Evolutionary conservation across 2,888 invertebrate genomes (phyloP).

Genomic region (Drosophila mayaguana): DNA sequence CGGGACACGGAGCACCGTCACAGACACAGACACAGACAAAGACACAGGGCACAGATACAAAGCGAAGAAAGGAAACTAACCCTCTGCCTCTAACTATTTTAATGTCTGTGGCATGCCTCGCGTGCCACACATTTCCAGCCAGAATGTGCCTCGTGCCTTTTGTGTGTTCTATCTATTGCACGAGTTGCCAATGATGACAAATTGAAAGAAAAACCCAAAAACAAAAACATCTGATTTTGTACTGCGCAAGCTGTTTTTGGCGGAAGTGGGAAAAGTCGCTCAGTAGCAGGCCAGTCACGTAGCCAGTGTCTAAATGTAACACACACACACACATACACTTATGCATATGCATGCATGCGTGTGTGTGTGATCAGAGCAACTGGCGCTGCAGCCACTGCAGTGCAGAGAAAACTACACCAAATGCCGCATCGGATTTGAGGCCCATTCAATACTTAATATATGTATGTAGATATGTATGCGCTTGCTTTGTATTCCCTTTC

Average conservation of each 20-base stretch:
- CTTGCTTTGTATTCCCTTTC: neutral
- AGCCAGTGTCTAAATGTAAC: constrained; percentile 2
- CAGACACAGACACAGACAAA: neutral
- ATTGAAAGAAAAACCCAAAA: constrained; percentile 1
- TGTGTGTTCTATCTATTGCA: constrained; percentile 51
- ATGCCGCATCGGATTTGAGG: constrained; percentile 50
- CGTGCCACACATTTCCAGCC: constrained; percentile 44
- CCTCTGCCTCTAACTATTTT: neutral
- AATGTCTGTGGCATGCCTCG: constrained; percentile 26
- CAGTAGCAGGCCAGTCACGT: constrained; percentile 43
- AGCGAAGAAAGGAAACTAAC: constrained; percentile 8
- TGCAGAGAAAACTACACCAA: too few species aligned
- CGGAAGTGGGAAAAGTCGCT: constrained; percentile 62
- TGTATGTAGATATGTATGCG: too few species aligned
- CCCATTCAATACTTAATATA: neutral
- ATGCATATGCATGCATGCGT: neutral
- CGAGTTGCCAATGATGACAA: constrained; percentile 17
- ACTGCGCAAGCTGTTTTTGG: constrained; percentile 47
- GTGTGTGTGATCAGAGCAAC: neutral
- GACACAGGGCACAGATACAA: neutral
- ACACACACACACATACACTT: neutral
- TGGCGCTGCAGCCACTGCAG: too few species aligned
- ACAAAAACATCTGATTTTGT: constrained; percentile 26
- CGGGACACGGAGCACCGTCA: constrained; percentile 21
- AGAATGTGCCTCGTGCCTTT: neutral